Percentiles rank a stretch among this genome's conserved stretches.
Evolutionary conservation across 2,888 invertebrate species (phyloP).

Genomic region (Bimastos eiseni): DNA sequence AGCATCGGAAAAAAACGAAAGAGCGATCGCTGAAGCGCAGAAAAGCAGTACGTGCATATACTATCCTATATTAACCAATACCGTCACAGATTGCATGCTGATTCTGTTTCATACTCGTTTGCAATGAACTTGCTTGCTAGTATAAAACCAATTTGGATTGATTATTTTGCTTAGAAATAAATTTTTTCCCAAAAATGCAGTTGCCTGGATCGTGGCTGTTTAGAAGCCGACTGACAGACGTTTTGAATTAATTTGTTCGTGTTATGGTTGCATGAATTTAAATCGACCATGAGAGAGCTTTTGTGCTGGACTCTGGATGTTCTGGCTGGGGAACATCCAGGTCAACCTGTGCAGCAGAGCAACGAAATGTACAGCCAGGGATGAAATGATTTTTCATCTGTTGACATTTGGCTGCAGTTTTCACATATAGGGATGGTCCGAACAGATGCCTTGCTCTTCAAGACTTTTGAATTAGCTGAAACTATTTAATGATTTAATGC

Average conservation of each 20-base stretch:
- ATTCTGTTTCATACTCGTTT: neutral
- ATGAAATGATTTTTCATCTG: neutral
- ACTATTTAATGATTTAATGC: neutral
- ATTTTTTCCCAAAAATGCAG: neutral
- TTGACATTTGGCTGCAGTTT: neutral
- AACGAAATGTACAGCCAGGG: too few relatives aligned
- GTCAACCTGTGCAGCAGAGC: too few relatives aligned
- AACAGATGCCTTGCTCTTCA: neutral
- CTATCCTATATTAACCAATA: neutral
- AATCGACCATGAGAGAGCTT: too few relatives aligned
- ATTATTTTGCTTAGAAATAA: neutral
- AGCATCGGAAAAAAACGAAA: constrained; percentile 21
- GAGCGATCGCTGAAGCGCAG: constrained; percentile 8
- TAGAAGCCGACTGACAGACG: neutral
- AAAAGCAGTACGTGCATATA: neutral
- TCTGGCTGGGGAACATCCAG: too few relatives aligned
- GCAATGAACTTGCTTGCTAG: neutral
- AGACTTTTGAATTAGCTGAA: neutral
- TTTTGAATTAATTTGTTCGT: neutral
- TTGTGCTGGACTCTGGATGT: too few relatives aligned
- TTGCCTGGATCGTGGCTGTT: neutral
- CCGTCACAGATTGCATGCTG: neutral
- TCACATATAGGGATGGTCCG: neutral
- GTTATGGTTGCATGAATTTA: too few relatives aligned
- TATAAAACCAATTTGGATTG: neutral